phyloP scores from a whole-genome alignment of 2,113 vertebrate genomes.

The Carassius gibelio region DNA sequence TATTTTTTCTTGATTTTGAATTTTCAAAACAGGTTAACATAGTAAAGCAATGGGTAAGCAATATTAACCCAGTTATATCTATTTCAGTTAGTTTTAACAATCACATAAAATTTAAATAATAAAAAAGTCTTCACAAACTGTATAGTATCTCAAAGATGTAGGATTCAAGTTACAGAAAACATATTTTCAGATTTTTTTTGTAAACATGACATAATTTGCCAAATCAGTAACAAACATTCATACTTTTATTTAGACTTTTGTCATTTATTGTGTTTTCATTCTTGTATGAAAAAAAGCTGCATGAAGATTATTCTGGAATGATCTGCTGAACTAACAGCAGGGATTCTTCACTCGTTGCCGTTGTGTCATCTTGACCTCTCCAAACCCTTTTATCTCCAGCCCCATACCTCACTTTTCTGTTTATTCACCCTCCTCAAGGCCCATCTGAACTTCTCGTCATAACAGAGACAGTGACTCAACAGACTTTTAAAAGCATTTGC shows the following conservation, averaged over 20 bases:
- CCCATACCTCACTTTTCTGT: background rate
- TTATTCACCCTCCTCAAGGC: background rate
- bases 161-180: too few relatives aligned
- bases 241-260: background rate
- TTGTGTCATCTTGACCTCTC: background rate
- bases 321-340: background rate
- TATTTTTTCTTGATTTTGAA: too few relatives aligned
- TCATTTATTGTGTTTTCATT: background rate
- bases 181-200: too few relatives aligned
- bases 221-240: too few relatives aligned
- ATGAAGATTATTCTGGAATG: background rate
- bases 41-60: too few relatives aligned
- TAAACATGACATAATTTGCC: too few relatives aligned
- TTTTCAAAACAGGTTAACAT: too few relatives aligned
- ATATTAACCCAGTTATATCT: background rate
- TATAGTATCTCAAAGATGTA: too few relatives aligned
- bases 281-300: background rate
- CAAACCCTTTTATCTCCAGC: background rate
- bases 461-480: conserved; percentile 3
- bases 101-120: background rate
- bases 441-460: background rate
- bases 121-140: too few relatives aligned
- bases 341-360: background rate
- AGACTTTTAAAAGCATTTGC: background rate
- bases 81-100: background rate